These are phyloP conservation scores for Pipistrellus pygmaeus DNA, from an alignment of 2,797 vertebrate genomes.

Conservation along the genomic window DNA sequence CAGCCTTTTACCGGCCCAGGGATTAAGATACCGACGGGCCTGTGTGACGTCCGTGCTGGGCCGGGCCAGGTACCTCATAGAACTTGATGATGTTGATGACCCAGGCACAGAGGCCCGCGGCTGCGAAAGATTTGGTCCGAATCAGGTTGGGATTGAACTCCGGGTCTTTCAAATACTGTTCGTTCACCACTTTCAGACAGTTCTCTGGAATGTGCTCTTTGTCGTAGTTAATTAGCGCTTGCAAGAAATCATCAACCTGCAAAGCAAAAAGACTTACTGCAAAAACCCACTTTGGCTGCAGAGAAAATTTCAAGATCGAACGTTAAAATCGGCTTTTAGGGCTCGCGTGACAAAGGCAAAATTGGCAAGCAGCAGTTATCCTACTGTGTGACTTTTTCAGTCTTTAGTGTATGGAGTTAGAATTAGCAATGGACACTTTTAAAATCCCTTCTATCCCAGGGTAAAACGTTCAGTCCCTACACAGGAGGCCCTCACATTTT, in stretches of 20 bases:
- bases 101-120: constrained; percentile 93
- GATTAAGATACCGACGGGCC: neutral
- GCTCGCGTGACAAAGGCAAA: constrained; percentile 77
- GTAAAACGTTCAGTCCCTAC: constrained; percentile 73
- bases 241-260: constrained; percentile 93
- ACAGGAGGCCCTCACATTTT: constrained; percentile 76
- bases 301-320: constrained; percentile 81
- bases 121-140: constrained; percentile 92
- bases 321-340: constrained; percentile 76
- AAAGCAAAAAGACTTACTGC: constrained; percentile 72
- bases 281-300: constrained; percentile 43
- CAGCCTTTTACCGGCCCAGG: neutral
- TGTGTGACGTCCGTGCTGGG: neutral
- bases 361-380: constrained; percentile 65
- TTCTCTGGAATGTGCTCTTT: constrained; percentile 94
- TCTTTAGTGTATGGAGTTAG: constrained; percentile 71
- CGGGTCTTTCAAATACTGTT: constrained; percentile 90
- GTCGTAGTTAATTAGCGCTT: constrained; percentile 91
- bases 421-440: constrained; percentile 85
- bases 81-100: constrained; percentile 92
- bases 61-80: constrained; percentile 87
- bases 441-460: constrained; percentile 76
- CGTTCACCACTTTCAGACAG: constrained; percentile 91
- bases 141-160: constrained; percentile 92
- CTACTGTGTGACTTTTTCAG: constrained; percentile 77